Percentiles rank a stretch among this genome's conserved stretches.
phyloP scores from a whole-genome alignment of 2,888 invertebrate species.

The Cecidostiba fungosa region DNA sequence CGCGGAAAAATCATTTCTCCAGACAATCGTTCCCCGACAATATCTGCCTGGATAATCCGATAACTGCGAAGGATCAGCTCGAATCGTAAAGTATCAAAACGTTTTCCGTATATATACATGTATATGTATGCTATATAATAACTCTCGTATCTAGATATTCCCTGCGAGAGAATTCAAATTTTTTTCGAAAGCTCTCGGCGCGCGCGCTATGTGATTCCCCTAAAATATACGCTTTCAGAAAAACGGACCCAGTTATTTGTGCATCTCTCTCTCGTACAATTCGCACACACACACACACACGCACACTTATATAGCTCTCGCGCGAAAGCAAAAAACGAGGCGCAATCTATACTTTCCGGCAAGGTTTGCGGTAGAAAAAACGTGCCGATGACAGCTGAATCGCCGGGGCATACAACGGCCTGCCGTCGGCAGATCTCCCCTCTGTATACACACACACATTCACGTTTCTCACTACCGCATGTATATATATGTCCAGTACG shows the following conservation, averaged over 20 bases:
- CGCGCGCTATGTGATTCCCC: too few species aligned
- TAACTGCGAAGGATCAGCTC: neutral
- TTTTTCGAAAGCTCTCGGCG: neutral
- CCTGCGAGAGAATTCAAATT: neutral
- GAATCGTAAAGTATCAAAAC: neutral
- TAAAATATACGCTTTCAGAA: neutral
- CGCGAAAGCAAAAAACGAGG: neutral
- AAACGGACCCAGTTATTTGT: neutral
- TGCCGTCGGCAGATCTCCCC: neutral
- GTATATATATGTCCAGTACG: neutral
- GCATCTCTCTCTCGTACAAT: neutral
- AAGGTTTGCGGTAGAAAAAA: constrained; percentile 65
- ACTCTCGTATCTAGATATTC: too few species aligned
- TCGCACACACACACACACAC: neutral
- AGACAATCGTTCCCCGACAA: neutral
- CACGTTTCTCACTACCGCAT: neutral
- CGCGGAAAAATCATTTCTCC: neutral
- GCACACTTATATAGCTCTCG: neutral
- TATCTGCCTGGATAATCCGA: neutral
- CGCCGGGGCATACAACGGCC: constrained; percentile 43
- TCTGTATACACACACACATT: neutral
- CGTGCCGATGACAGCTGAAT: constrained; percentile 69
- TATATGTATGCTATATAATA: too few species aligned
- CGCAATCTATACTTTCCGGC: constrained; percentile 1
- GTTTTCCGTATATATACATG: neutral